Evolutionary conservation across 2,888 invertebrate species (phyloP), one percentile per base, ranked within the genome.

Genomic region (Scaptodrosophila latifasciaeformis): DNA sequence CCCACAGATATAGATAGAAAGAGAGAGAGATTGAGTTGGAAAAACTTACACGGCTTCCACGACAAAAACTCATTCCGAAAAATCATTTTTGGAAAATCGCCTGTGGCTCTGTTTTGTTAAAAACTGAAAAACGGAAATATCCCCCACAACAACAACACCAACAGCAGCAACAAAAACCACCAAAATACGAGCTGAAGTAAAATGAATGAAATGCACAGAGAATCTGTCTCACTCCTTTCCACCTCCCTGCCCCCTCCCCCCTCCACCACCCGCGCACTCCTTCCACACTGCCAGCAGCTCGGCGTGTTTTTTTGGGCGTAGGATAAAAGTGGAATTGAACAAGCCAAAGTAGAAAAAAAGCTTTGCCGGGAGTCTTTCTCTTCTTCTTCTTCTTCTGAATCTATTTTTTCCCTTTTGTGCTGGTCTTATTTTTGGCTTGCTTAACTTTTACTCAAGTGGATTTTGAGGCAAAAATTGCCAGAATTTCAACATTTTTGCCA

Each of bases 21-120:
- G 24, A 15, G 35, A 3, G 6, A 56, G 53, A 46, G 46, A 64
- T 60, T 61, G 57, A 53, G 46, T 56, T 47, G 48, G 54, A 44
- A 43, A 48, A 30, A 39, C 27, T 46, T 55, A 5, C 24, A 24
- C 7, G 24, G 24, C 24, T 7, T 24, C 43, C 47, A 52, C 40
- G 47, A 19, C 6, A 40, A 76, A 70, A 72, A 70, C 70, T 75
- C 69, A 76, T 76, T 67, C 59, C 62, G n/a, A n/a, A 70, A 70
- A 76, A 74, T 74, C 59, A 74, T 68, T 76, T 76, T 78, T 64
- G 67, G 67, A 77, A 74, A 81, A 76, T 70, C 74, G 82, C 83
- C 82, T 66, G 74, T 60, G 79, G 74, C 79, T 70, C 74, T 75
- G 81, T 83, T 82, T 37, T 65, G 70, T 70, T 68, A 70, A 70